Base-by-base conservation (phyloP, 1,140 invertebrate species). In the Pogonognathellus flavescens region DNA sequence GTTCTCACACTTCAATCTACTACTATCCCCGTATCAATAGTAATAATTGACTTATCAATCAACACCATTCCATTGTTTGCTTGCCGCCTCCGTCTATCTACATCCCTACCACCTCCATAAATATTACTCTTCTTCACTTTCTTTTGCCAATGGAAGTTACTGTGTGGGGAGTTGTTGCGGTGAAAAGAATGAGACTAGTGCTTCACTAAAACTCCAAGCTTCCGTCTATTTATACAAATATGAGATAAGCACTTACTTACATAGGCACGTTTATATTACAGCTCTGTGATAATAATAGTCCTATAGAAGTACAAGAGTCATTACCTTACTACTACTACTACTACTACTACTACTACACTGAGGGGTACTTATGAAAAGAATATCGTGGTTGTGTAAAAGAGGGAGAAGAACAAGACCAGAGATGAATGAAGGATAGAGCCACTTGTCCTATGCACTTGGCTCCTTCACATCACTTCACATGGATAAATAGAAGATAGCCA, bases 31-130 rank as follows among this genome's bases (percentile, higher is more conserved):
- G 5, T 81, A 81, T 81, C 80, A 81, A 81, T 81, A 81, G 55
- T 81, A 81, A 55, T 81, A 81, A 81, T 81, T 81, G 80, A 81
- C 80, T 81, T 81, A 81, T 81, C 80, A 81, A 81, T 81, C 80
- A 53, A 81, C 80, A 81, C 80, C 80, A 55, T 55, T 49, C 70
- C 9, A 76, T 76, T 76, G 70, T 76, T 76, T 76, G 31, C 31
- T 50, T 76, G 31, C 31, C 70, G 31, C 70, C 70, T 41, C 70
- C 49, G 25, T 76, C 70, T 66, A 18, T 66, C 60, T 20, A 9
- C 60, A 66, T 22, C 20, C 60, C 20, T 6, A 18, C 1, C 16
- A 76, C 31, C 49, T 76, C 49, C 31, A n/a, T 76, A 49, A 41
- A 41, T 72, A 41, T 49, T 49, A n/a, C 13, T 72, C 5, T n/a